Evolutionary conservation across 1,140 invertebrate species (phyloP), one percentile per base, ranked within the genome.

Genomic region (Aphaenogaster rudis): DNA sequence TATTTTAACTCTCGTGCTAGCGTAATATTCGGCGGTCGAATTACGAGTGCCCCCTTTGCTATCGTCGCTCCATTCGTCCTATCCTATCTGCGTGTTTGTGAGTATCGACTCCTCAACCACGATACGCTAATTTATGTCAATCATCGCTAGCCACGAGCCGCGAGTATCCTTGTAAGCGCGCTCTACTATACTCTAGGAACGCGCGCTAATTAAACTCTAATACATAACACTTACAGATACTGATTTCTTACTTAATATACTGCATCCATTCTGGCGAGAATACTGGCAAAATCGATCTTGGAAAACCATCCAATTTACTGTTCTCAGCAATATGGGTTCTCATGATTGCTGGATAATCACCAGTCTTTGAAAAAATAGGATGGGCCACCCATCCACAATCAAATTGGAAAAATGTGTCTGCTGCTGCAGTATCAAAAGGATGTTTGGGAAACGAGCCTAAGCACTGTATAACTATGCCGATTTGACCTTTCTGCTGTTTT

Each of bases 301-400:
- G 54, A 66, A 94, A 96, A 2, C 96, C 95, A 90, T 97, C 96
- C 6, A 91, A 87, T 42, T 87, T 93, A 91, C 96, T 97, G 76
- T 96, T 97, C 3, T 86, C 91, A 8, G 92, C 96, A 71, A 97
- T 94, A 54, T 95, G 89, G 2, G 94, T 89, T 50, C 95, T 96
- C 92, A 97, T 95, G 0, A 96, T 90, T 81, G 93, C 90, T 1
- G 97, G 97, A 91, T 97, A 97, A 81, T 97, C 96, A 0, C 97
- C 97, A 2, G 94, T 85, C 74, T 92, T 71, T 0, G 96, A 96
- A 93, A 96, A 96, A 80, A 97, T 96, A n/a, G 97, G 96, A 92
- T 97, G 93, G 0, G 96, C 95, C 76, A 96, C 96, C 97, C 97
- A 97, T 15, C 97, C 97, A 89, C 94, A 95, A 89, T 95, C 86